phyloP scores from a whole-genome alignment of 2,888 invertebrate genomes.

The Iphiclides podalirius region DNA sequence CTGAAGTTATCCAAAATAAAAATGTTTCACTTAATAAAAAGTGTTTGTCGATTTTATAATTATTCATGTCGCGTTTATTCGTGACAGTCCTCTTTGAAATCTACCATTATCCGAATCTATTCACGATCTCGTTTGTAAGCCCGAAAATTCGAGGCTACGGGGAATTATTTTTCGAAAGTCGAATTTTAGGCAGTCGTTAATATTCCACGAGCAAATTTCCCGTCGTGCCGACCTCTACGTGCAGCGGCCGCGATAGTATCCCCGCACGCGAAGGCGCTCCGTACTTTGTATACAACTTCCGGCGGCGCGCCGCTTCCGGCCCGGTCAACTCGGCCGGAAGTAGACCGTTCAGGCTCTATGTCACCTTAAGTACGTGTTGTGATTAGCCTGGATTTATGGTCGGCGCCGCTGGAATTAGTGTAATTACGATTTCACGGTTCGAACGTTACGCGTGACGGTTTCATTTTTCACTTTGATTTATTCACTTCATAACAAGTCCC shows the following conservation, averaged over 20 bases:
- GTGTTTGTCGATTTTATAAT: too few relatives aligned
- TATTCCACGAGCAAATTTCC: constrained; percentile 29
- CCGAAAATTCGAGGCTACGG: constrained; percentile 6
- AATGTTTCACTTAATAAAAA: too few relatives aligned
- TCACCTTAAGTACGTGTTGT: constrained; percentile 72
- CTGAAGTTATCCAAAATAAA: too few relatives aligned
- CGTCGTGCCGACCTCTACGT: constrained; percentile 17
- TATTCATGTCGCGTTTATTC: too few relatives aligned
- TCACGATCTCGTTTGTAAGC: neutral
- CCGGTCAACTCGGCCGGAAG: constrained; percentile 62
- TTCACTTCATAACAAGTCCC: too few relatives aligned
- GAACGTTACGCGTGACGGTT: constrained; percentile 6
- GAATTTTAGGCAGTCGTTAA: constrained; percentile 23
- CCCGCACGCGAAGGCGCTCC: constrained; percentile 70
- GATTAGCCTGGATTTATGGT: constrained; percentile 64
- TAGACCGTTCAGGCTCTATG: constrained; percentile 63
- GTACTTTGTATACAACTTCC: constrained; percentile 77
- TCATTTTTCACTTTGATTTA: constrained; percentile 15
- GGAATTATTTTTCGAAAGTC: constrained; percentile 2
- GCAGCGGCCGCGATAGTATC: constrained; percentile 29
- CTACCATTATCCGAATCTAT: too few relatives aligned
- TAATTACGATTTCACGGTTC: constrained; percentile 46
- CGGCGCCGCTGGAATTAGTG: constrained; percentile 43
- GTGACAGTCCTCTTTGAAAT: too few relatives aligned
- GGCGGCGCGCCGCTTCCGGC: constrained; percentile 51